These are phyloP conservation scores for Phyllotreta cruciferae DNA, from an alignment of 2,888 invertebrate species.

Conservation along the genomic window DNA sequence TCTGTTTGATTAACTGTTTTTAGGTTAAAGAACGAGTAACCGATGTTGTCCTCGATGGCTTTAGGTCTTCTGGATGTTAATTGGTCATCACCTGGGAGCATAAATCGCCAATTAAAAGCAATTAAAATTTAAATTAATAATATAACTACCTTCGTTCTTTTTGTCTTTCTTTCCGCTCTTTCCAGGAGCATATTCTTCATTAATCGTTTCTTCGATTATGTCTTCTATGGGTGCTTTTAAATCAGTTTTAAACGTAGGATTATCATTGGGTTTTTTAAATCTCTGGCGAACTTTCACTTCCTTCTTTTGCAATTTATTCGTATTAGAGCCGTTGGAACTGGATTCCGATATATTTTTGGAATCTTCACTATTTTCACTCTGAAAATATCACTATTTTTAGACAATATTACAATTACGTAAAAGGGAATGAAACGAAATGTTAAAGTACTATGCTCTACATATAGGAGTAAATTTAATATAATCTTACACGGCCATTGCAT, in stretches of 20 bases:
- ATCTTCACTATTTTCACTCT: conserved; percentile 27
- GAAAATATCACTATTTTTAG: conserved; percentile 6
- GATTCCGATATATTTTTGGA: conserved; percentile 19
- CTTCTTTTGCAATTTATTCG: conserved; percentile 27
- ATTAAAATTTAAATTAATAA: not conserved
- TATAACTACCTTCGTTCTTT: not conserved
- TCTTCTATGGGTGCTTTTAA: conserved; percentile 47
- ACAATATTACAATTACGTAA: not conserved
- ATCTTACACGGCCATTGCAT: conserved; percentile 47
- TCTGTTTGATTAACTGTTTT: conserved; percentile 19
- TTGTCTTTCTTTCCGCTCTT: conserved; percentile 34
- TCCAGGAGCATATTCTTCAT: conserved; percentile 31
- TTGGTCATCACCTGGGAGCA: not conserved
- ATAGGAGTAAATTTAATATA: conserved; percentile 12
- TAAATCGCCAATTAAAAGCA: conserved; percentile 3
- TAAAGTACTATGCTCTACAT: not conserved
- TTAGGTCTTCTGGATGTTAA: not conserved
- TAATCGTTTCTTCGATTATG: conserved; percentile 47
- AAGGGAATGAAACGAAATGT: not conserved
- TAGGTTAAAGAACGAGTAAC: conserved; percentile 38
- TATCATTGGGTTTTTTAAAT: conserved; percentile 38
- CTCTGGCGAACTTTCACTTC: conserved; percentile 37
- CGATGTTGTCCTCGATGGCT: conserved; percentile 32
- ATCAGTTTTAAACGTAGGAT: conserved; percentile 45
- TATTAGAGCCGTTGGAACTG: conserved; percentile 4